Evolutionary conservation across 1,140 invertebrate species (phyloP).

Genomic region (Macrocentrus cingulum): DNA sequence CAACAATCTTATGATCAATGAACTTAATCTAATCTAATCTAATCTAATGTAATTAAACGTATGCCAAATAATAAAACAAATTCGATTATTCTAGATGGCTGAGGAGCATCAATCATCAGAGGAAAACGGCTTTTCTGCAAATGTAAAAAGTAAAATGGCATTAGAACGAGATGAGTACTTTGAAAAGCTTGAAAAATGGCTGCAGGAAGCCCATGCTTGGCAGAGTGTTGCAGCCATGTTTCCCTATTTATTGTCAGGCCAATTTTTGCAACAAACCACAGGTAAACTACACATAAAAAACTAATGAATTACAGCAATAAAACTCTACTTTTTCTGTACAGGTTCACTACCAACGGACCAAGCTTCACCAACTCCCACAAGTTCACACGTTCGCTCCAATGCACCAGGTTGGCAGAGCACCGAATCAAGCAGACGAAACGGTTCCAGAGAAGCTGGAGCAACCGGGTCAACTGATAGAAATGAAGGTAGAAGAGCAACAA

Average conservation of each 20-base stretch:
- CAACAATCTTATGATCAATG: no score
- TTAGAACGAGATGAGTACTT: conserved; percentile 56
- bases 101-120: neutral
- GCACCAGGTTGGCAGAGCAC: neutral
- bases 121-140: neutral
- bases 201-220: conserved; percentile 59
- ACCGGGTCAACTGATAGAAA: neutral
- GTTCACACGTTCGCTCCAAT: neutral
- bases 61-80: no score
- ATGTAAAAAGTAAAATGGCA: conserved; percentile 14
- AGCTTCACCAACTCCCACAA: conserved; percentile 32
- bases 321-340: no score
- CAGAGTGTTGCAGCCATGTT: conserved; percentile 56
- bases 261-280: conserved; percentile 41
- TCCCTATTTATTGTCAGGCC: conserved; percentile 55
- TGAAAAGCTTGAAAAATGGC: conserved; percentile 57
- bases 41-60: no score
- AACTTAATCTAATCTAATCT: no score
- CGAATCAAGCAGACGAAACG: neutral
- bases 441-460: neutral
- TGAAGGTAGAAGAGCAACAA: conserved; percentile 11
- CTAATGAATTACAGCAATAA: no score
- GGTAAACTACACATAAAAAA: no score
- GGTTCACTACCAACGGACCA: conserved; percentile 35
- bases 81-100: conserved; percentile 13